Base-by-base conservation (phyloP, 1,140 invertebrate species). In the Trichonephila inaurata region DNA sequence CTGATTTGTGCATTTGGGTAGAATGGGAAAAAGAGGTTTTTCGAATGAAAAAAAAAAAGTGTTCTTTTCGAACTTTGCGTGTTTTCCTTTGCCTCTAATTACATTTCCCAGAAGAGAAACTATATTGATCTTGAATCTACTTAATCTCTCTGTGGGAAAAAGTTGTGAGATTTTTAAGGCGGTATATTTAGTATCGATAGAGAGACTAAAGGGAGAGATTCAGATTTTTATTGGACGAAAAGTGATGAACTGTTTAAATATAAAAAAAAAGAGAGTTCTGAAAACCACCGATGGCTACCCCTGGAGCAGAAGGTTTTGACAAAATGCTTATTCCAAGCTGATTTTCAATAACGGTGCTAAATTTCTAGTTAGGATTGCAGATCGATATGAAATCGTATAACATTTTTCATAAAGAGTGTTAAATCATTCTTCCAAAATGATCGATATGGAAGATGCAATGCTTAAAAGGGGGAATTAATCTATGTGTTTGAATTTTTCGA, bases 111-210 rank as follows among this genome's bases (percentile, higher is more conserved):
- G 8, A 21, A 83, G 82, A 24, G 51, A 60, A 83, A 83, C 12
- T 60, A 51, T 83, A 83, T 83, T 83, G 82, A 83, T 83, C 51
- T 12, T 83, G 82, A 83, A 83, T 83, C 82, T 83, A 58, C 44
- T 83, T 83, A 83, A n/a, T n/a, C n/a, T 83, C 82, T 58, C 7
- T 19, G 44, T 7, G 18, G 14, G 8, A n/a, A 28, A 83, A 83
- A 18, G 24, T 21, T 21, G 40, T 16, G 82, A 83, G 14, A 24
- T 58, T 60, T 51, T 58, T 51, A 83, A 21, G 19, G 82, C 51
- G 4, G 44, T 21, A 62, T 62, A 18, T 64, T 12, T 18, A 1
- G 10, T 64, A 64, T 77, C 72, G 72, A 77, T 77, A 77, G 12
- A 24, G 14, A 18, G 18, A 40, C 7, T 16, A 21, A 21, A 28